Evolutionary conservation across 2,797 vertebrate species (phyloP).

Genomic region (Emydoidea blandingii): DNA sequence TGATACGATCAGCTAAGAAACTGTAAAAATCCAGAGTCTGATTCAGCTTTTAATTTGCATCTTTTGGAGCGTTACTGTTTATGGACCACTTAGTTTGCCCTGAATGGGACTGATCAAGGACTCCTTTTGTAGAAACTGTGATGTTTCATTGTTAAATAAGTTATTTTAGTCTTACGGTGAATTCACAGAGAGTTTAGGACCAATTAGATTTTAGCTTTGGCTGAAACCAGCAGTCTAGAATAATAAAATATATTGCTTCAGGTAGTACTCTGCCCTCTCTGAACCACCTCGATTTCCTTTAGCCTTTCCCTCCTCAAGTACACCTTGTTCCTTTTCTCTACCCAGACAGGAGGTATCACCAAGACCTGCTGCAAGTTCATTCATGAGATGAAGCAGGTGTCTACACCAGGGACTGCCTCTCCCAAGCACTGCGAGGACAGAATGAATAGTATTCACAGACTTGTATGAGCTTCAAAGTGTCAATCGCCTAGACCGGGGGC

Average conservation of each 20-base stretch:
- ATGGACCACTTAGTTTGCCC: not conserved
- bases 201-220: not conserved
- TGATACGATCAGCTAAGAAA: not conserved
- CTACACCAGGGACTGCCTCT: slow-evolving; percentile 5
- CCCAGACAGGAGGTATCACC: not conserved
- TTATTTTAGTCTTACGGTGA: not conserved
- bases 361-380: not conserved
- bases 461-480: slow-evolving; percentile 29
- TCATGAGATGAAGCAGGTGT: not conserved
- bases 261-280: not conserved
- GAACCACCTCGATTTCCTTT: not conserved
- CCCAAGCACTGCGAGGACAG: slow-evolving; percentile 11
- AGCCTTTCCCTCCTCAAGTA: not conserved
- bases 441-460: slow-evolving; percentile 53
- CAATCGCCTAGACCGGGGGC: not conserved
- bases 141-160: too few species aligned
- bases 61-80: not conserved
- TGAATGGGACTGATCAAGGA: not conserved
- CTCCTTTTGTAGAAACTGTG: not conserved
- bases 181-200: not conserved
- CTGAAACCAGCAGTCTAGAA: not conserved
- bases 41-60: not conserved
- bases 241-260: not conserved
- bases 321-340: not conserved
- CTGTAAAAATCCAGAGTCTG: not conserved